Conservation (phyloP, 2,113 vertebrate genomes). For the Nothobranchius furzeri region DNA sequence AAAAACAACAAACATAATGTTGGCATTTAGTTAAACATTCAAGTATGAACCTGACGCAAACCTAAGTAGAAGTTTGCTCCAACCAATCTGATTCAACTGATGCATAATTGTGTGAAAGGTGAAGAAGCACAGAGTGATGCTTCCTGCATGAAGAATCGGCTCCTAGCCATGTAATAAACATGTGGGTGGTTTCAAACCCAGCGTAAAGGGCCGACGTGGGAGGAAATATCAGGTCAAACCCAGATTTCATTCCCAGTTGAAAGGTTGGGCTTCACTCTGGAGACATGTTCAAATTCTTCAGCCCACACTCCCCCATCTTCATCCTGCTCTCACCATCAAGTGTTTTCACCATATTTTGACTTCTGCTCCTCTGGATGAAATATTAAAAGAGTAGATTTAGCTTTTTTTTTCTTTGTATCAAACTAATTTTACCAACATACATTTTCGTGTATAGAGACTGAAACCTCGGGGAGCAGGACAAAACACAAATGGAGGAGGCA, state of each 20-base stretch:
- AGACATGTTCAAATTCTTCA: slow-evolving; percentile 37
- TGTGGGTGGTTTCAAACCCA: slow-evolving; percentile 47
- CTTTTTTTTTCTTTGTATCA: background rate
- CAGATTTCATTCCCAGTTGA: slow-evolving; percentile 28
- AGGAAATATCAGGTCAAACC: slow-evolving; percentile 54
- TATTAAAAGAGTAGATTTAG: background rate
- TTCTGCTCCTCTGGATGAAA: background rate
- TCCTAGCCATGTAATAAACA: slow-evolving; percentile 28
- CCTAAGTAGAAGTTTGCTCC: background rate
- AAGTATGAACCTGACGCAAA: background rate
- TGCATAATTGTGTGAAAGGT: background rate
- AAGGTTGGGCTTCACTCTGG: slow-evolving; percentile 56
- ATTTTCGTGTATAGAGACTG: background rate
- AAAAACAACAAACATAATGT: background rate
- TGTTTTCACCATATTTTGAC: background rate
- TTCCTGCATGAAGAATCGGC: background rate
- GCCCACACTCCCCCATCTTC: slow-evolving; percentile 38
- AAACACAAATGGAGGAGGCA: background rate
- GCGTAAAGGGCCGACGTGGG: slow-evolving; percentile 46
- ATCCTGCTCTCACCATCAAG: slow-evolving; percentile 32
- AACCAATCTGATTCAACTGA: background rate
- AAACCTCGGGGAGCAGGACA: background rate
- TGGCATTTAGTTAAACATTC: background rate
- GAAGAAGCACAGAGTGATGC: background rate
- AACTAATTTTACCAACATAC: background rate